A percentile compares a stretch with the other conserved stretches of the same genome.
phyloP scores from a whole-genome alignment of 2,113 vertebrate species.

The Xiphorhynchus elegans region DNA sequence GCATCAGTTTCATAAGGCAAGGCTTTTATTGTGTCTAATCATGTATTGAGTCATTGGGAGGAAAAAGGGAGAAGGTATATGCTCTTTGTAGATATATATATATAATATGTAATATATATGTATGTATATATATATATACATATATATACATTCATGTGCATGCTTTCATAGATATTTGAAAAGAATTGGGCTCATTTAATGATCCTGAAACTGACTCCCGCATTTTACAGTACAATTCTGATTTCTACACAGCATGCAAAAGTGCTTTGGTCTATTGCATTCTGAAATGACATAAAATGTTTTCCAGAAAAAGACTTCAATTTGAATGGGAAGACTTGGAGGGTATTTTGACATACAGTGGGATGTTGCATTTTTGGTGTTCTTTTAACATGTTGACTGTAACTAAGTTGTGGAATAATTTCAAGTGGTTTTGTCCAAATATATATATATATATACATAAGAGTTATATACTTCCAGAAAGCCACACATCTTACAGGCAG shows the following conservation, averaged over 20 bases:
- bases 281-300: constrained; percentile 39
- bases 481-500: not conserved
- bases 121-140: not conserved
- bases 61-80: constrained; percentile 1
- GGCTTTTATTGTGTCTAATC: constrained; percentile 70
- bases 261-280: constrained; percentile 36
- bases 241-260: constrained; percentile 15
- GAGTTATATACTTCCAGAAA: not conserved
- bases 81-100: not conserved
- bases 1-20: constrained; percentile 65
- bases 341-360: not conserved
- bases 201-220: constrained; percentile 15
- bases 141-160: too few species aligned
- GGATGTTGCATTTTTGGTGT: not conserved
- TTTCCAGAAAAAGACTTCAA: constrained; percentile 55
- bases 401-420: not conserved
- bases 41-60: constrained; percentile 17
- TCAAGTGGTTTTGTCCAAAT: not conserved
- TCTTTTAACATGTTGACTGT: not conserved
- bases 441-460: not conserved
- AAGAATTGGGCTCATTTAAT: constrained; percentile 45
- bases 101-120: not conserved
- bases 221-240: constrained; percentile 51
- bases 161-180: not conserved
- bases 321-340: constrained; percentile 28